Evolutionary conservation across 2,113 vertebrate species (phyloP), one percentile per base, ranked within the genome.

Genomic region (Lagopus muta): DNA sequence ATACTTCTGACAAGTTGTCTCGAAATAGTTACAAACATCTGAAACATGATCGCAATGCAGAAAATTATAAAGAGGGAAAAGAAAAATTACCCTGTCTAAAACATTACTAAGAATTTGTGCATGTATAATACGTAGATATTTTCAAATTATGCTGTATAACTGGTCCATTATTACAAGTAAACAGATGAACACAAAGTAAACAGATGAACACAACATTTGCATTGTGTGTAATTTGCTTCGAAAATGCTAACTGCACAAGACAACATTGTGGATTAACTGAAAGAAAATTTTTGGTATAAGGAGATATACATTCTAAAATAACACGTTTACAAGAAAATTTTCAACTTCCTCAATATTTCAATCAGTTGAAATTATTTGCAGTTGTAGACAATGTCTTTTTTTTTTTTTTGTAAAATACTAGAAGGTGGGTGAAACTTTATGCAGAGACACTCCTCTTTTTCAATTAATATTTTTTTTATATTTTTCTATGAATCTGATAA

Each of bases 41-140:
- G 58, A 87, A 92, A 86, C 38, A 72, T 7, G 52, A 92, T 78
- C 70, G 75, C 28, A 73, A 76, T 76, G 74, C 15, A 93, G 55
- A 94, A 93, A 92, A 94, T 88, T 76, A 85, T 38, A 62, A 76
- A 85, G 81, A 71, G 3, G 30, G 54, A 75, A 54, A 88, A 34
- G n/a, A 36, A 43, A 94, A 52, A 74, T 83, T 52, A 47, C 5
- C 83, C 24, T 13, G 19, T 25, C 32, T 82, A 48, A 65, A 54
- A 54, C 25, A 52, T 62, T 30, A 77, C 66, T 72, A 42, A 6
- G 11, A 82, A 79, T 32, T 54, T 40, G 58, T 40, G 14, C 3
- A n/a, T 27, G 8, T 72, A 25, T 75, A 84, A 13, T 42, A 25
- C 2, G 8, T 4, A 89, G 66, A 58, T 38, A 86, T 84, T 58